Evolutionary conservation across 2,888 invertebrate species (phyloP).

Genomic region (Amorpha juglandis): DNA sequence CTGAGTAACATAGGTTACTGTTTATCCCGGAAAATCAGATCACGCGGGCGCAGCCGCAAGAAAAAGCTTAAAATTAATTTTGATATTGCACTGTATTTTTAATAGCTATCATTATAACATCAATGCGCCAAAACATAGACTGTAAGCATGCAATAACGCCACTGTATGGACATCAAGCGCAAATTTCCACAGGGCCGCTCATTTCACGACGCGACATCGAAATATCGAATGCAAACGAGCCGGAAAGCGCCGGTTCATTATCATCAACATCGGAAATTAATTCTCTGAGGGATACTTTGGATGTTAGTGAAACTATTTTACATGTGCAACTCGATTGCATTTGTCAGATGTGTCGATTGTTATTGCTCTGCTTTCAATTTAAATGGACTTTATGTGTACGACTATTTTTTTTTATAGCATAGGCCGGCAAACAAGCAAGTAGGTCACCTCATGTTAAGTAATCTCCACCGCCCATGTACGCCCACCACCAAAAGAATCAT

Average conservation of each 20-base stretch:
- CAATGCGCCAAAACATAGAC: neutral
- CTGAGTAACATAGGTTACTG: too few relatives aligned
- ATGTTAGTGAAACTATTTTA: constrained; percentile 25
- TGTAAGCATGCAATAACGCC: neutral
- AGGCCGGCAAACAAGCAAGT: too few relatives aligned
- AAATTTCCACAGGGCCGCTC: constrained; percentile 26
- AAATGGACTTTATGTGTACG: neutral
- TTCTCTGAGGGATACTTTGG: constrained; percentile 49
- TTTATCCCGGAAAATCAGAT: too few relatives aligned
- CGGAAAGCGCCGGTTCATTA: constrained; percentile 58
- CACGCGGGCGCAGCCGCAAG: too few relatives aligned
- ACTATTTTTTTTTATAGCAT: neutral
- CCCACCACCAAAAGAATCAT: too few relatives aligned
- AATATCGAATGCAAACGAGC: constrained; percentile 60
- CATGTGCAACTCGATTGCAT: constrained; percentile 8
- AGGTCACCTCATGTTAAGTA: too few relatives aligned
- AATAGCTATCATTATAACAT: too few relatives aligned
- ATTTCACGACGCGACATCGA: constrained; percentile 28
- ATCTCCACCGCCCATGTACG: too few relatives aligned
- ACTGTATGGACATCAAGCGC: constrained; percentile 7
- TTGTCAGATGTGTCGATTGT: constrained; percentile 4
- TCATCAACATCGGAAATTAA: constrained; percentile 70
- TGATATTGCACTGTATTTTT: too few relatives aligned
- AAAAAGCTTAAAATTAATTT: too few relatives aligned
- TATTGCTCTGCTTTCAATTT: neutral